Conservation (phyloP, 2,797 vertebrate genomes). For the Ptychobarbus kaznakovi region DNA sequence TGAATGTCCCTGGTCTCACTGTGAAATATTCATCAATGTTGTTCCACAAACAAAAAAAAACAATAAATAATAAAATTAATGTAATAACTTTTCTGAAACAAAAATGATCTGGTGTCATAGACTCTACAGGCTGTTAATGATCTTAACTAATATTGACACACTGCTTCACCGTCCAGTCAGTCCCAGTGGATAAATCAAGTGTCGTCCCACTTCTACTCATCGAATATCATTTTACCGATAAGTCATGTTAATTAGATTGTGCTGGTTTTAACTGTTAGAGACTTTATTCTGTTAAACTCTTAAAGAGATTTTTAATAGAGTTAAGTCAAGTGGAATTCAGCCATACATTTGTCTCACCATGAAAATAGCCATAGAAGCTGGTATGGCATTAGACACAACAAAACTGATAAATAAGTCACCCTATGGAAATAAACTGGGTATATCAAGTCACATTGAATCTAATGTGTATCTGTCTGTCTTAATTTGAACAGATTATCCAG, state of each 20-base stretch:
- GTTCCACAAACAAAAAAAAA: not conserved
- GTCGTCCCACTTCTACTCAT: not conserved
- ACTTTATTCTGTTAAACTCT: not conserved
- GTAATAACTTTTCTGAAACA: not conserved
- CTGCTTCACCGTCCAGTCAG: not conserved
- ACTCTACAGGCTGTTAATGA: not conserved
- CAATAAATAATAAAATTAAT: not conserved
- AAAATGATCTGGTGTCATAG: not conserved
- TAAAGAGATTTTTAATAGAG: no score
- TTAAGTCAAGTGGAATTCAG: no score
- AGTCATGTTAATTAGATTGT: not conserved
- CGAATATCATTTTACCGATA: not conserved
- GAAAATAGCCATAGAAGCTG: not conserved
- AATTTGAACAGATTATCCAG: constrained; percentile 88
- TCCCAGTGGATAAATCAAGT: not conserved
- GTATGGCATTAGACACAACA: not conserved
- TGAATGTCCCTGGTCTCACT: not conserved
- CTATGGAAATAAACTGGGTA: not conserved
- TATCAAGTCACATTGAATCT: not conserved
- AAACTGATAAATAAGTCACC: not conserved
- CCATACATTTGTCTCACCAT: no score
- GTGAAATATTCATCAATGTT: not conserved
- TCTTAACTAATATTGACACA: not conserved
- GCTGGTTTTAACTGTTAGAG: not conserved
- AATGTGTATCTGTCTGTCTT: not conserved